Percentiles rank a stretch among this genome's conserved stretches.
Evolutionary conservation across 2,888 invertebrate species (phyloP).

Genomic region (Myathropa florea): DNA sequence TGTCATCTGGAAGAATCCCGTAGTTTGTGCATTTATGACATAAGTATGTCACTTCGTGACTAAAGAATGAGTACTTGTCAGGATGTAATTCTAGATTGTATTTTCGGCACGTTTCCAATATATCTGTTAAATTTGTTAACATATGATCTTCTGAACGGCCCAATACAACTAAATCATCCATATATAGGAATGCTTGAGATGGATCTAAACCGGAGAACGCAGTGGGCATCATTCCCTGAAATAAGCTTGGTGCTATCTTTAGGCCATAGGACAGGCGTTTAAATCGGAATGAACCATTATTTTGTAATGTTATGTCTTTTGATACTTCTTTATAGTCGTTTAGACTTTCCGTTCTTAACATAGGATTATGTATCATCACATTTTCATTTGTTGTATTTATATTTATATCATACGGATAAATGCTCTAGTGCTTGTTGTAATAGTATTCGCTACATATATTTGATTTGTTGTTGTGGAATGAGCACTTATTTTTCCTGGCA

Average conservation of each 20-base stretch:
- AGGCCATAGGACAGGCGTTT: slow-evolving; percentile 72
- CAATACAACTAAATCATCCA: slow-evolving; percentile 72
- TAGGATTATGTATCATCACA: too few species aligned
- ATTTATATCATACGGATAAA: too few species aligned
- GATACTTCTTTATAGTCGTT: too few species aligned
- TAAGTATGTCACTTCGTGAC: slow-evolving; percentile 56
- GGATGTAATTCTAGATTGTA: too few species aligned
- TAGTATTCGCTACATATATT: too few species aligned
- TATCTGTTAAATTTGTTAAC: slow-evolving; percentile 19
- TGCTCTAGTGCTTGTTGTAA: too few species aligned
- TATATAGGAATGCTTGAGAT: slow-evolving; percentile 68
- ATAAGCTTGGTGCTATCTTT: slow-evolving; percentile 58
- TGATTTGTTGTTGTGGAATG: too few species aligned
- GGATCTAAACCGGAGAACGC: slow-evolving; percentile 64
- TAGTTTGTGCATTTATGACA: slow-evolving; percentile 36
- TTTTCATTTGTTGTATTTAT: too few species aligned
- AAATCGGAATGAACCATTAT: too few species aligned
- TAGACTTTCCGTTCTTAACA: too few species aligned
- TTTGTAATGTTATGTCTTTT: too few species aligned
- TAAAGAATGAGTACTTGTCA: slow-evolving; percentile 50
- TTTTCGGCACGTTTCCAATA: slow-evolving; percentile 10
- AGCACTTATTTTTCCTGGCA: too few species aligned
- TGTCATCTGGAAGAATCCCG: slow-evolving; percentile 26
- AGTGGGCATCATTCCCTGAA: slow-evolving; percentile 72
- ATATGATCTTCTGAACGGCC: slow-evolving; percentile 62